These are phyloP conservation scores for Melinopterus prodromus DNA, from an alignment of 2,888 invertebrate species.

Conservation along the genomic window DNA sequence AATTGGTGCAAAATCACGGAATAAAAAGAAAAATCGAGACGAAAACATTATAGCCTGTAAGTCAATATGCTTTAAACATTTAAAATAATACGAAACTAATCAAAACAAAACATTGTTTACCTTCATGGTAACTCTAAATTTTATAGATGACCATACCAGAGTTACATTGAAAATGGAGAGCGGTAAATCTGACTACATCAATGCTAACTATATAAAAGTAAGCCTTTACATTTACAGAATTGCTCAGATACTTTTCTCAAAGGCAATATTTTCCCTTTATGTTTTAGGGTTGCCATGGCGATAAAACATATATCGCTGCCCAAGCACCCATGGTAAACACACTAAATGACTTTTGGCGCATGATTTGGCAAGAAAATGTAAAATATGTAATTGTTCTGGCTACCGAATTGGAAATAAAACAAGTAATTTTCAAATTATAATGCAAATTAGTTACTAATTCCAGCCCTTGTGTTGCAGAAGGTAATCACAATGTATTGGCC, in stretches of 20 bases:
- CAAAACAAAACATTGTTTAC: too few relatives aligned
- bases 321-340: slow-evolving; percentile 56
- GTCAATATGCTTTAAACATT: too few relatives aligned
- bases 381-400: slow-evolving; percentile 63
- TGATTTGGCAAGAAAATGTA: slow-evolving; percentile 63
- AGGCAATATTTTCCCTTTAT: not conserved
- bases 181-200: slow-evolving; percentile 62
- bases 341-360: slow-evolving; percentile 57
- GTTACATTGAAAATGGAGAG: slow-evolving; percentile 59
- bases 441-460: not conserved
- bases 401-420: slow-evolving; percentile 60
- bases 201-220: slow-evolving; percentile 64
- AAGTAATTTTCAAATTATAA: slow-evolving; percentile 48
- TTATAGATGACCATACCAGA: slow-evolving; percentile 62
- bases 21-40: slow-evolving; percentile 62
- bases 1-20: slow-evolving; percentile 57
- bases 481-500: slow-evolving; percentile 66
- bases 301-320: slow-evolving; percentile 56
- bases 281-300: slow-evolving; percentile 51
- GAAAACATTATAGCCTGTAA: slow-evolving; percentile 61
- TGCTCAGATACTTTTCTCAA: too few relatives aligned
- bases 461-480: slow-evolving; percentile 49
- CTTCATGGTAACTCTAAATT: slow-evolving; percentile 27
- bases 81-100: too few relatives aligned
- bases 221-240: too few relatives aligned